Conservation (phyloP, 2,113 vertebrate genomes). For the Polypterus bichir region DNA sequence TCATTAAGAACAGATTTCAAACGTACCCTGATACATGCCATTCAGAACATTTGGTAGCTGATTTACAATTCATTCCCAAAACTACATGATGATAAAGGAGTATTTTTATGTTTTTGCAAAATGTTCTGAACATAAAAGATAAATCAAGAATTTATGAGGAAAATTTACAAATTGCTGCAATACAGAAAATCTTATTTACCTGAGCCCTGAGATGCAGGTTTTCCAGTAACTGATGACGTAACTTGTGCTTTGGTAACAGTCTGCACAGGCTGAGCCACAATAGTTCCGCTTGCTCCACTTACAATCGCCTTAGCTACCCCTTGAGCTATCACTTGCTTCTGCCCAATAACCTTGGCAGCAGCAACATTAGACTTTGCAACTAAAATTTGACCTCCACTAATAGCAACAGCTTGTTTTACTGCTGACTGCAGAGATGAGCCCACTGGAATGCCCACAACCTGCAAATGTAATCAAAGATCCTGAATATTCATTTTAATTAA, state of each 20-base stretch:
- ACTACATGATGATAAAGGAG: too few species aligned
- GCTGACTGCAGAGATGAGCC: constrained; percentile 75
- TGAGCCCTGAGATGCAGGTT: constrained; percentile 77
- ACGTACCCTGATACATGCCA: too few species aligned
- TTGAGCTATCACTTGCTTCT: constrained; percentile 89
- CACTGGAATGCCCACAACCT: constrained; percentile 84
- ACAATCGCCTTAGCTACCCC: constrained; percentile 94
- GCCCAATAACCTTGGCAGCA: constrained; percentile 72
- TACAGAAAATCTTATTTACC: constrained; percentile 31
- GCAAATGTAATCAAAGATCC: constrained; percentile 17
- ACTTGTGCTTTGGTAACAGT: constrained; percentile 64
- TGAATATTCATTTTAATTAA: background rate
- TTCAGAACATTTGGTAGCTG: too few species aligned
- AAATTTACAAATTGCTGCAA: too few species aligned
- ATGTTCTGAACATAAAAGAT: too few species aligned
- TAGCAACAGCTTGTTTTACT: constrained; percentile 82
- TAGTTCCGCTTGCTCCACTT: constrained; percentile 64
- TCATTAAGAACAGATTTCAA: too few species aligned
- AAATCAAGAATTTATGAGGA: too few species aligned
- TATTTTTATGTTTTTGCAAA: too few species aligned
- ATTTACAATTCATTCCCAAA: too few species aligned
- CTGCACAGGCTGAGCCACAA: constrained; percentile 71
- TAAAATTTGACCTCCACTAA: constrained; percentile 91
- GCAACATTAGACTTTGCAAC: constrained; percentile 82
- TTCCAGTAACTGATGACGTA: constrained; percentile 57